Conservation (phyloP, 2,797 vertebrate species). For the Cheirogaleus major region DNA sequence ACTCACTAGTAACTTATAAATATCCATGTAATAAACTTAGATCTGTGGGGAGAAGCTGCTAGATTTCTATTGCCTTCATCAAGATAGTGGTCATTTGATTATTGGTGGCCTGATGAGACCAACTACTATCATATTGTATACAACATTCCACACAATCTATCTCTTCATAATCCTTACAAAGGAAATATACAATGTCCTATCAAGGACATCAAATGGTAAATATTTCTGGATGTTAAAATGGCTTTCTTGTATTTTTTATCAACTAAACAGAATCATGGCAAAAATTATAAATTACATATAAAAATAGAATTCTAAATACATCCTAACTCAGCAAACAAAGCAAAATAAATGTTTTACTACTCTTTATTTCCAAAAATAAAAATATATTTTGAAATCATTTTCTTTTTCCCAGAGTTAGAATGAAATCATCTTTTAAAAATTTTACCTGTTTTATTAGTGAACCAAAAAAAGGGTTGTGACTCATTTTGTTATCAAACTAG, state of each 20-base stretch:
- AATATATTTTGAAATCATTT: slow-evolving; percentile 15
- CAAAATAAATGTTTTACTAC: slow-evolving; percentile 29
- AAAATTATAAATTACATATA: background rate
- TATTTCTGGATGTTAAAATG: background rate
- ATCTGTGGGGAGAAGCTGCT: background rate
- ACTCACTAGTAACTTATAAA: background rate
- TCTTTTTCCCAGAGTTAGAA: background rate
- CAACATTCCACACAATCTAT: background rate
- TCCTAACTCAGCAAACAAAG: background rate
- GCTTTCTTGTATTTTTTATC: background rate
- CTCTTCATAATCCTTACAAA: background rate
- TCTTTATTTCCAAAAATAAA: slow-evolving; percentile 34
- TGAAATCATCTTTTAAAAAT: slow-evolving; percentile 29
- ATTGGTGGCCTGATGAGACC: background rate
- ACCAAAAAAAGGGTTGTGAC: background rate
- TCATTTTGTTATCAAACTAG: background rate
- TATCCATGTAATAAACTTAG: background rate
- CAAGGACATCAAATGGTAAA: background rate
- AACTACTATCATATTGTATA: background rate
- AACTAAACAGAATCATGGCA: background rate
- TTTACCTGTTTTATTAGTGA: slow-evolving; percentile 38
- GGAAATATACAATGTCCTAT: background rate
- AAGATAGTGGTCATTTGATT: background rate
- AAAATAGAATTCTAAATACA: background rate
- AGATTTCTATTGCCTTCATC: background rate